Evolutionary conservation across 2,113 vertebrate genomes (phyloP).

Genomic region (Nerophis lumbriciformis): DNA sequence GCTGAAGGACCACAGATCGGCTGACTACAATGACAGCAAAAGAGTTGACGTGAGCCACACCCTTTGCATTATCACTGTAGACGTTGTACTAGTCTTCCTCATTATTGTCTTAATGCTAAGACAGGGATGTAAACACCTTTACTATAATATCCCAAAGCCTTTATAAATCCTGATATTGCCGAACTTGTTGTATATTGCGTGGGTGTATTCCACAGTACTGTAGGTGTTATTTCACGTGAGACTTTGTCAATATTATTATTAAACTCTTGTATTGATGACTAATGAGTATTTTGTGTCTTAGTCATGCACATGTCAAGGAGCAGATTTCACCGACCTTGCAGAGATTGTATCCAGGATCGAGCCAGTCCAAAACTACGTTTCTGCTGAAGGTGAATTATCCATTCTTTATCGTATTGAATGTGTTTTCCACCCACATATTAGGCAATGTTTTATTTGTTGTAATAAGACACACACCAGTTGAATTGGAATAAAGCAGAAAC

Average conservation of each 20-base stretch:
- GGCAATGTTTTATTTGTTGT: not conserved
- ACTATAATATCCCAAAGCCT: not conserved
- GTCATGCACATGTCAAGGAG: conserved; percentile 76
- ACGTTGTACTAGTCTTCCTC: no score
- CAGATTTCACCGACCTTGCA: conserved; percentile 91
- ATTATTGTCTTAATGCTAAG: not conserved
- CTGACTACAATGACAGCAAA: conserved; percentile 86
- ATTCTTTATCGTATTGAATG: not conserved
- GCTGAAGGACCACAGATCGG: conserved; percentile 83
- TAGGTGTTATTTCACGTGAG: not conserved
- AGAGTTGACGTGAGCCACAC: conserved; percentile 73
- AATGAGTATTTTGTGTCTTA: conserved; percentile 25
- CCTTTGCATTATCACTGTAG: not conserved
- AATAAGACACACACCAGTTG: not conserved
- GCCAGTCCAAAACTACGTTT: conserved; percentile 77
- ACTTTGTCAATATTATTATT: not conserved
- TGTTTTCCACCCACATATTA: not conserved
- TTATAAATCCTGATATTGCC: not conserved
- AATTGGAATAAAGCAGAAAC: conserved; percentile 10
- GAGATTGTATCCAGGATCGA: conserved; percentile 94
- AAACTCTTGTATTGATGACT: not conserved
- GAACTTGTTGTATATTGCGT: not conserved
- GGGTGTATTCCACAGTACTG: not conserved
- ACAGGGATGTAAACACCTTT: not conserved
- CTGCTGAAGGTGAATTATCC: conserved; percentile 64